Evolutionary conservation across 2,888 invertebrate genomes (phyloP), one percentile per base, ranked within the genome.

Genomic region (Dinocampus coccinellae): DNA sequence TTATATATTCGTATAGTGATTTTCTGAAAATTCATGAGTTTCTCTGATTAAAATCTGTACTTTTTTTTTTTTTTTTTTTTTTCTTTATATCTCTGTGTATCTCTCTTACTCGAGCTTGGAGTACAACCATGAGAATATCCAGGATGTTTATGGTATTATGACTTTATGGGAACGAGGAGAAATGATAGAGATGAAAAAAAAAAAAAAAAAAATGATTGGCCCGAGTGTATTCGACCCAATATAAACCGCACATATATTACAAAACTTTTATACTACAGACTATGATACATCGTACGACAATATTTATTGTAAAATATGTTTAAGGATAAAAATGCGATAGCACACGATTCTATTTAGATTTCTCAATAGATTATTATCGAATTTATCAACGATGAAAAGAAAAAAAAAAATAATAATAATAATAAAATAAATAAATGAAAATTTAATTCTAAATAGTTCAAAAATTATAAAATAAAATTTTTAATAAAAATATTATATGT

Each of bases 21-120:
- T 58, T 64, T 53, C 55, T 61, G 66, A 62, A 70, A 75, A 75
- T 75, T 75, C 75, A 73, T 66, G 71, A 71, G 58, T 29, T 61
- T 24, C 55, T 47, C 65, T 71, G 73, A 67, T 75, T n/a, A 75
- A 75, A 71, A 69, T 47, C n/a, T n/a, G 42, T n/a, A 16, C 6
- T 3, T 7, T 16, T 47, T 47, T 47, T 47, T 47, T n/a, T 47
- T 47, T 20, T 20, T 16, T 3, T 42, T 42, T 13, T n/a, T 42
- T 42, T 42, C n/a, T 42, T n/a, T 42, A 36, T 36, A 10, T 11
- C 13, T 68, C 62, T 63, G 26, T 22, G 57, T 13, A 22, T 39
- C 26, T 62, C 62, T 22, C 39, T 24, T 7, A 13, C 22, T 36
- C 47, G 22, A 13, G n/a, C 29, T 42, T 11, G n/a, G 47, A n/a